phyloP scores from a whole-genome alignment of 2,797 vertebrate genomes.

The Pachyuromys duprasi region DNA sequence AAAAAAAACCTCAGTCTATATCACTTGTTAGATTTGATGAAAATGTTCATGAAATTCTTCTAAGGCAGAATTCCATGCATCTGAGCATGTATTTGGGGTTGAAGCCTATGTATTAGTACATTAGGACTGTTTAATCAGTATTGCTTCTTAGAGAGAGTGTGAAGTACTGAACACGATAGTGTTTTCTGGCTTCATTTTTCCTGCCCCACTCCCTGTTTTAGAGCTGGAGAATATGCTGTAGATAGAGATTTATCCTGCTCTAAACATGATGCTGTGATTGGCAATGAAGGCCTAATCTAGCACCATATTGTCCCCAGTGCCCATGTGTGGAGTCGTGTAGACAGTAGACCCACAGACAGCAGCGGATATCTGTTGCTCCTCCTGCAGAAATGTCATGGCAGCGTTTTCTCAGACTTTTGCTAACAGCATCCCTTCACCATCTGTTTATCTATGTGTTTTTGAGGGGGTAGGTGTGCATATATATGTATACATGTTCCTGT shows the following conservation, averaged over 20 bases:
- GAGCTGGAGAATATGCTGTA: neutral
- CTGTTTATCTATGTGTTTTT: neutral
- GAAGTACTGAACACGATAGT: neutral
- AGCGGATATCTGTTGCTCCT: neutral
- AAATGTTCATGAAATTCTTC: neutral
- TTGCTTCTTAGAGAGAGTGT: slow-evolving; percentile 12
- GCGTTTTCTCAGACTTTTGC: neutral
- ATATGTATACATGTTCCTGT: too few relatives aligned
- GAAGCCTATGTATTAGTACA: slow-evolving; percentile 20
- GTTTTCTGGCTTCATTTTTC: neutral
- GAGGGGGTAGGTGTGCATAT: neutral
- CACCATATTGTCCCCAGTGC: neutral
- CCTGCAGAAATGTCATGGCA: neutral
- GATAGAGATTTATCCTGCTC: neutral
- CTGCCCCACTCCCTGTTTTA: neutral
- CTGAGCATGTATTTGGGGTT: neutral
- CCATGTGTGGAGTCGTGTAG: neutral
- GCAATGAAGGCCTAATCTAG: neutral
- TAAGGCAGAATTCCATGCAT: neutral
- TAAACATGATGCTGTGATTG: neutral
- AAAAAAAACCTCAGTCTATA: neutral
- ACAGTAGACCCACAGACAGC: accelerated
- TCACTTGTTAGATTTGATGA: slow-evolving; percentile 54
- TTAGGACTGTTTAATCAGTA: neutral
- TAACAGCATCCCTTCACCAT: neutral